Conservation (phyloP, 2,113 vertebrate genomes). For the Danio rerio region GRCz12tu NC_133199.1:34618501-34619000, state of each 20-base stretch:
- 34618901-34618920: slow-evolving; percentile 68
- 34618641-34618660: slow-evolving; percentile 58
- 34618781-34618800: slow-evolving; percentile 78
- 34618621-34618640: slow-evolving; percentile 53
- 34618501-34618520: slow-evolving; percentile 60
- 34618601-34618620: slow-evolving; percentile 60
- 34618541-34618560: slow-evolving; percentile 23
- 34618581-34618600: slow-evolving; percentile 46
- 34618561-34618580: slow-evolving; percentile 33
- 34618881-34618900: slow-evolving; percentile 66
- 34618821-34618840: slow-evolving; percentile 75
- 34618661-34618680: slow-evolving; percentile 43
- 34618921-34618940: slow-evolving; percentile 69
- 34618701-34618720: slow-evolving; percentile 80
- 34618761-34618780: slow-evolving; percentile 86
- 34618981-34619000: slow-evolving; percentile 53
- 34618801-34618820: slow-evolving; percentile 78
- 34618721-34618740: slow-evolving; percentile 84
- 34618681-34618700: slow-evolving; percentile 61
- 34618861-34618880: slow-evolving; percentile 52
- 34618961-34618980: background rate
- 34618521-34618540: slow-evolving; percentile 42
- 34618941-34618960: slow-evolving; percentile 15
- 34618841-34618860: slow-evolving; percentile 78
- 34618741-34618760: slow-evolving; percentile 82